Evolutionary conservation across 2,113 vertebrate species (phyloP).

Genomic region (Haliaeetus leucogaster): DNA sequence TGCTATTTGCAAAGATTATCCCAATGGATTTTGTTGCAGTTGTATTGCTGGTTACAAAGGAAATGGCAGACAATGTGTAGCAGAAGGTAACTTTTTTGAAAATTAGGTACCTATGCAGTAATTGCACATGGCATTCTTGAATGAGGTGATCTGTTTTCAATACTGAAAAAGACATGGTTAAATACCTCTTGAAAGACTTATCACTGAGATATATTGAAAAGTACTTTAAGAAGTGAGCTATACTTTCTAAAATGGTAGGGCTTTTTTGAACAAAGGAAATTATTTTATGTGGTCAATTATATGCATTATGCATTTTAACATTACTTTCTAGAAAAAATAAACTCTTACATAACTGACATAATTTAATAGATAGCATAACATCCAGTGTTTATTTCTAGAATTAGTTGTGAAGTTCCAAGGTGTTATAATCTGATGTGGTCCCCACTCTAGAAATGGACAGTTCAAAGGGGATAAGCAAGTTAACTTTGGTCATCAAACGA

Average conservation of each 20-base stretch:
- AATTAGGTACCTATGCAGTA: not conserved
- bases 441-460: not conserved
- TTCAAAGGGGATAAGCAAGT: not conserved
- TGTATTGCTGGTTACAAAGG: conserved; percentile 91
- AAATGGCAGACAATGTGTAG: conserved; percentile 89
- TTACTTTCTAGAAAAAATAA: not conserved
- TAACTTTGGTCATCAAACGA: not conserved
- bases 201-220: not conserved
- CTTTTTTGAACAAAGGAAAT: not conserved
- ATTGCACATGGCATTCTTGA: not conserved
- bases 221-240: not conserved
- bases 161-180: not conserved
- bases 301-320: not conserved
- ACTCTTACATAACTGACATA: not conserved
- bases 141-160: not conserved
- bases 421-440: not conserved
- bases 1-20: conserved; percentile 85
- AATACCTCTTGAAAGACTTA: not conserved
- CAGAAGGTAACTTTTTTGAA: conserved; percentile 80
- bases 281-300: not conserved
- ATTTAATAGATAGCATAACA: not conserved
- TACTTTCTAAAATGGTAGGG: not conserved
- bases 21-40: conserved; percentile 87
- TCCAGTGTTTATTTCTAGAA: not conserved
- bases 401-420: rapidly evolving